Base-by-base conservation (phyloP, 1,140 invertebrate species). In the Subanguina moxae region DNA sequence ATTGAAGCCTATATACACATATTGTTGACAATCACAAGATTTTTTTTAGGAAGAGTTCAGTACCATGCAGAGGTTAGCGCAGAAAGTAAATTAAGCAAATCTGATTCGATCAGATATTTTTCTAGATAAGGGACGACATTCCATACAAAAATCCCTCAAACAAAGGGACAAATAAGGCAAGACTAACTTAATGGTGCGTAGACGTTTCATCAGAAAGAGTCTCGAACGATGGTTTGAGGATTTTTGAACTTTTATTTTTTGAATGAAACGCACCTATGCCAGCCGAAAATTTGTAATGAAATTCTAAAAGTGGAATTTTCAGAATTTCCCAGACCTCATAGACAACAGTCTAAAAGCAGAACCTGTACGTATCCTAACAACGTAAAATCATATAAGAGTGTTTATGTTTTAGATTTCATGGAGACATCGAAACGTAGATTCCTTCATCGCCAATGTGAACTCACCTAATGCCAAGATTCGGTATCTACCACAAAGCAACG, bases 111-210 rank as follows among this genome's bases (percentile, higher is more conserved):
- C 11, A 15, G 19, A 9, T 7, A 17, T 45, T 38, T 27, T 32
- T 59, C 27, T 38, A 80, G 78, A 70, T 80, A 38, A 65, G 78
- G 0, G 68, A 80, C 11, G 78, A 80, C 57, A 63, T 81, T 57
- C 66, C 77, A 8, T 67, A 74, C 56, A 75, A 83, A 67, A 70
- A 64, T 64, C 78, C 80, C 0, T 64, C 78, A 42, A 83, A 83
- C 58, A 80, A 83, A 67, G 78, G 80, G 52, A 65, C 28, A 43
- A 80, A 80, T 63, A 66, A 79, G 48, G 48, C 17, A 7, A 21
- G n/a, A n/a, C 3, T 38, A 38, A 11, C 3, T 38, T 38, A 38
- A 5, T 38, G 3, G 48, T 5, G 17, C 1, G 17, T 52, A 52
- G 17, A 52, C 17, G 48, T 3, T 52, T 52, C 48, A 3, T 38